phyloP scores from a whole-genome alignment of 2,888 invertebrate species.

The Thalpophila matura region DNA sequence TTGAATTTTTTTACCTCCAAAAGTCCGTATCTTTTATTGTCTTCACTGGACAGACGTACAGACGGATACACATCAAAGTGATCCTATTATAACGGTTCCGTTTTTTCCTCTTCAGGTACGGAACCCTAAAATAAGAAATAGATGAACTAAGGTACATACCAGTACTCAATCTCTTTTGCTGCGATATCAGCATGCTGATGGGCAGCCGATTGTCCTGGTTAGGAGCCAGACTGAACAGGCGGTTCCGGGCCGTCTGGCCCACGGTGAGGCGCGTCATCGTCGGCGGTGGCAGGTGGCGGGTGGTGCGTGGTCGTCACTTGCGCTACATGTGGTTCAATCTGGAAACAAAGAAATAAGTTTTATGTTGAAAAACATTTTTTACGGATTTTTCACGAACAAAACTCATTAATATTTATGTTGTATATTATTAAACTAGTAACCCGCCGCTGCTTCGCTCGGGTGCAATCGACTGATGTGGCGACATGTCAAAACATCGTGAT shows the following conservation, averaged over 20 bases:
- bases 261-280: conserved; percentile 94
- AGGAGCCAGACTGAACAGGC: conserved; percentile 92
- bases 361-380: not conserved
- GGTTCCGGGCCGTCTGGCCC: conserved; percentile 93
- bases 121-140: not conserved
- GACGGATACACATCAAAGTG: too few species aligned
- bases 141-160: conserved; percentile 92
- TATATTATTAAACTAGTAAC: too few species aligned
- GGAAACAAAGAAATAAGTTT: not conserved
- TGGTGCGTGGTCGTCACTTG: not conserved
- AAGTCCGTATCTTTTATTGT: too few species aligned
- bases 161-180: conserved; percentile 93
- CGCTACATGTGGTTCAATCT: conserved; percentile 40
- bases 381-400: not conserved
- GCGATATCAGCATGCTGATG: conserved; percentile 95
- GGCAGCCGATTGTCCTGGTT: conserved; percentile 89
- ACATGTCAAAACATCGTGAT: too few species aligned
- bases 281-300: not conserved
- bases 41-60: too few species aligned
- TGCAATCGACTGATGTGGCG: too few species aligned
- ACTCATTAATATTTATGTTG: too few species aligned
- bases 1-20: too few species aligned
- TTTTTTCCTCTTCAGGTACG: not conserved
- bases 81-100: too few species aligned
- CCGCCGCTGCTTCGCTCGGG: too few species aligned